Conservation (phyloP, 2,888 invertebrate genomes). For the Pheosia tremula region DNA sequence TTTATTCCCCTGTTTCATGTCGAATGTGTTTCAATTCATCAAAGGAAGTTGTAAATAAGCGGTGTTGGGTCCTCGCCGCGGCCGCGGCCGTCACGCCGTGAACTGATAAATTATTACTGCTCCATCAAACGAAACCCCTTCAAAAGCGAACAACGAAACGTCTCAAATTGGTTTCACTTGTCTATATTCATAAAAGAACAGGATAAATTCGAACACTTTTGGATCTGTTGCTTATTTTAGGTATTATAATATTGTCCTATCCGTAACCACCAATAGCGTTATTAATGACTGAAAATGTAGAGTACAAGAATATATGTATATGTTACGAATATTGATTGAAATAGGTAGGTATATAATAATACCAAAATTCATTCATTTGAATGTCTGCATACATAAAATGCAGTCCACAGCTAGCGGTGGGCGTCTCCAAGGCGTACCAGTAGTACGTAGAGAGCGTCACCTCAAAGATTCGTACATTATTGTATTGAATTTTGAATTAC, state of each 20-base stretch:
- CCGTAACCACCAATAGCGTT: too few species aligned
- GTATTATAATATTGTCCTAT: not conserved
- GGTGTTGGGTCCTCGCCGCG: conserved; percentile 29
- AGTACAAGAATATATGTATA: too few species aligned
- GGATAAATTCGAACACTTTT: not conserved
- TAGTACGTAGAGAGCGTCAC: not conserved
- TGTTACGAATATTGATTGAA: too few species aligned
- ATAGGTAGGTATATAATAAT: not conserved
- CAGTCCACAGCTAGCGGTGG: not conserved
- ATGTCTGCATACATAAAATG: not conserved
- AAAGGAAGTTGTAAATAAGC: conserved; percentile 66
- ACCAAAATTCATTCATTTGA: not conserved
- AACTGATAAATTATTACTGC: conserved; percentile 69
- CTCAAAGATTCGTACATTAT: not conserved
- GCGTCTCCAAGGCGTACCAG: conserved; percentile 2
- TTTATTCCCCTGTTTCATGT: conserved; percentile 31
- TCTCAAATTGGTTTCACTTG: conserved; percentile 45
- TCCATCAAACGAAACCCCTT: conserved; percentile 60
- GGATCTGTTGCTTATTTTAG: not conserved
- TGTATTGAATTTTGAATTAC: not conserved
- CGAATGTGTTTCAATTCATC: conserved; percentile 42
- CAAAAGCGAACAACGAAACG: conserved; percentile 56
- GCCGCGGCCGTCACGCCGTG: conserved; percentile 40
- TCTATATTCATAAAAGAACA: conserved; percentile 18
- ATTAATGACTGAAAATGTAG: too few species aligned